Evolutionary conservation across 1,140 invertebrate species (phyloP).

Genomic region (Triops longicaudatus): DNA sequence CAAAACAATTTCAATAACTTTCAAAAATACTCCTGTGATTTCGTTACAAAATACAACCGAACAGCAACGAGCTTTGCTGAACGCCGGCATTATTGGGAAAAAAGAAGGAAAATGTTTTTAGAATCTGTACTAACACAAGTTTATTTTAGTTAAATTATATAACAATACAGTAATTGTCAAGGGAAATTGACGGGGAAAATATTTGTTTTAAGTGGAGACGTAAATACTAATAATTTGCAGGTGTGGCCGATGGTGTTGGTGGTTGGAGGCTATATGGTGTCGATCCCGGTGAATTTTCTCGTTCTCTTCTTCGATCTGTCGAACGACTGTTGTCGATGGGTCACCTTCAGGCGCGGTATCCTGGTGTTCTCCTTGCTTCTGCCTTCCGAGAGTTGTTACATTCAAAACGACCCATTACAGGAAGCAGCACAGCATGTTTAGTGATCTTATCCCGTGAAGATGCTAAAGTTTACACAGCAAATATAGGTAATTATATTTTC

Average conservation of each 20-base stretch:
- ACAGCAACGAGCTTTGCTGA: too few relatives aligned
- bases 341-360: conserved; percentile 72
- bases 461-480: conserved; percentile 83
- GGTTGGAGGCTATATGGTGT: conserved; percentile 97
- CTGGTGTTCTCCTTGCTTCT: conserved; percentile 73
- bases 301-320: conserved; percentile 85
- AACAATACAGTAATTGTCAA: too few relatives aligned
- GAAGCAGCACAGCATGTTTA: conserved; percentile 96
- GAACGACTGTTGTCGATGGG: conserved; percentile 75
- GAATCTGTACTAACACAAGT: too few relatives aligned
- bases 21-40: too few relatives aligned
- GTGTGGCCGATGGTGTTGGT: conserved; percentile 95
- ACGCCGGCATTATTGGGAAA: too few relatives aligned
- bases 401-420: conserved; percentile 83
- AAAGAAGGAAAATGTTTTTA: too few relatives aligned
- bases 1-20: too few relatives aligned
- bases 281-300: conserved; percentile 91
- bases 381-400: conserved; percentile 87
- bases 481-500: conserved; percentile 53
- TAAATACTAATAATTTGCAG: conserved; percentile 48
- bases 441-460: conserved; percentile 84
- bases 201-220: conserved; percentile 23
- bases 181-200: too few relatives aligned
- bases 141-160: too few relatives aligned
- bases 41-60: too few relatives aligned